Percentiles rank a stretch among this genome's conserved stretches.
These are phyloP conservation scores for Malacosoma neustria DNA, from an alignment of 2,888 invertebrate species.

Conservation along the genomic window DNA sequence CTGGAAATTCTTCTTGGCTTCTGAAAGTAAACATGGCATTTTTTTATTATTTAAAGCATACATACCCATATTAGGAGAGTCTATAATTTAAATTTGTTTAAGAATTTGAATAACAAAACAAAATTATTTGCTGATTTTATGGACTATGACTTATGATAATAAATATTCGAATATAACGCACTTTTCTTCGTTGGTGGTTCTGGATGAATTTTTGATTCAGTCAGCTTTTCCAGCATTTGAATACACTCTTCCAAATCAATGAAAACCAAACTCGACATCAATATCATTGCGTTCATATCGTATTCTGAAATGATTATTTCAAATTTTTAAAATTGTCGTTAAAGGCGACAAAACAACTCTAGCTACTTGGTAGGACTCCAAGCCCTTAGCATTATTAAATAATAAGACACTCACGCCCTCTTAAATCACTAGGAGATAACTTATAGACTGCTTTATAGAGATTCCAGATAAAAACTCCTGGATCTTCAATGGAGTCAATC, in stretches of 20 bases:
- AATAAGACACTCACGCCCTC: conserved; percentile 26
- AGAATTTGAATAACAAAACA: too few species aligned
- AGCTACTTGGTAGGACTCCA: too few species aligned
- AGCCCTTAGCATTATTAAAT: too few species aligned
- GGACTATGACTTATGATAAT: not conserved
- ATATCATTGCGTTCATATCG: conserved; percentile 48
- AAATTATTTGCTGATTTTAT: too few species aligned
- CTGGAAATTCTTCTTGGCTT: conserved; percentile 26
- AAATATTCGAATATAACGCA: conserved; percentile 14
- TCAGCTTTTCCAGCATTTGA: conserved; percentile 32
- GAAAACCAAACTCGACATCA: conserved; percentile 55
- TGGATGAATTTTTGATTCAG: conserved; percentile 19
- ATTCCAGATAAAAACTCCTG: conserved; percentile 62
- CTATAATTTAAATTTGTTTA: too few species aligned
- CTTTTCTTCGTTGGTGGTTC: conserved; percentile 19
- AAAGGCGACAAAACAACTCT: not conserved
- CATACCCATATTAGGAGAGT: too few species aligned
- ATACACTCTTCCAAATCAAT: conserved; percentile 54
- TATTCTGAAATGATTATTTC: conserved; percentile 34
- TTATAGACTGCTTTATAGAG: conserved; percentile 47
- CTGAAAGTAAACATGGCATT: too few species aligned
- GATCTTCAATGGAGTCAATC: conserved; percentile 37
- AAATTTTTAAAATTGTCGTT: not conserved
- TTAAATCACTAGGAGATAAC: conserved; percentile 38
- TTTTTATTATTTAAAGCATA: too few species aligned